Percentiles rank a stretch among this genome's conserved stretches.
Evolutionary conservation across 2,113 vertebrate species (phyloP).

Genomic region (human): DNA sequence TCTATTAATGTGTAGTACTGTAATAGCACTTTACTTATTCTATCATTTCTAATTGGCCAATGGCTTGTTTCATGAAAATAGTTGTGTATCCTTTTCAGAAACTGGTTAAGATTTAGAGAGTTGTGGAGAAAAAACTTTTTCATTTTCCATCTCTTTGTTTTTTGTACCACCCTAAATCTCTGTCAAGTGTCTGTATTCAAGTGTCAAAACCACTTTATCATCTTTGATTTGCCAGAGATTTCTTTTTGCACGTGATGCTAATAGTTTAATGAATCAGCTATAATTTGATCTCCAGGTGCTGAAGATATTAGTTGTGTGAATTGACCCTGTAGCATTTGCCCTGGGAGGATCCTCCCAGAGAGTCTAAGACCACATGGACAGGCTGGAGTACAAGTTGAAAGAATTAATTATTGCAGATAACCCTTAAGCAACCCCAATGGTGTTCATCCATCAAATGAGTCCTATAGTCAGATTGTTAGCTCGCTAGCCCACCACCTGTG

Average conservation of each 20-base stretch:
- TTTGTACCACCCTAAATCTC: background rate
- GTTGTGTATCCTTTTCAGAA: background rate
- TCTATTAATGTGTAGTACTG: background rate
- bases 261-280: background rate
- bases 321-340: background rate
- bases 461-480: background rate
- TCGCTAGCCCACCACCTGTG: background rate
- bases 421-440: background rate
- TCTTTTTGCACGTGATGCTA: slow-evolving; percentile 1
- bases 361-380: background rate
- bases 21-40: background rate
- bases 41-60: background rate
- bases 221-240: slow-evolving; percentile 20
- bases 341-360: background rate
- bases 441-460: background rate
- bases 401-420: slow-evolving; percentile 19
- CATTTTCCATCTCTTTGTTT: background rate
- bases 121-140: background rate
- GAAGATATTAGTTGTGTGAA: background rate
- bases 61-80: slow-evolving; percentile 20
- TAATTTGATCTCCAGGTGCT: background rate
- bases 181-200: background rate
- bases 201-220: background rate
- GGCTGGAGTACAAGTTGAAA: background rate
- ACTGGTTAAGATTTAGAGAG: background rate